Percentiles rank a stretch among this genome's conserved stretches.
Conservation (phyloP, 2,113 vertebrate species). For the Nothoprocta perdicaria region DNA sequence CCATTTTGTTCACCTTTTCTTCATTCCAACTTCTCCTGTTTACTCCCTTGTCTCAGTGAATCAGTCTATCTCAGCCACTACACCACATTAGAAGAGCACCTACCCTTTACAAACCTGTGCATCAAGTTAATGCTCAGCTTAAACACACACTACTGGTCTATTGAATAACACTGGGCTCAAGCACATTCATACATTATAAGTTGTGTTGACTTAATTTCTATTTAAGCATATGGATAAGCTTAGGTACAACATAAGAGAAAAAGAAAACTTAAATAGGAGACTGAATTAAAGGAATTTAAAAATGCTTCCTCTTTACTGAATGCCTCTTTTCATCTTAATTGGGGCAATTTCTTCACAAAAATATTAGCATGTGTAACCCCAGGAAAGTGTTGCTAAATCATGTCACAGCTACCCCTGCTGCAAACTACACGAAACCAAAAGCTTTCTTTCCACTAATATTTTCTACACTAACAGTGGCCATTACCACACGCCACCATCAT, state of each 20-base stretch:
- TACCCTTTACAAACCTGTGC: neutral
- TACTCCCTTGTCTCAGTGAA: neutral
- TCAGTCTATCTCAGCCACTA: neutral
- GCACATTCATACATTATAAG: neutral
- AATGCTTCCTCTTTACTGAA: neutral
- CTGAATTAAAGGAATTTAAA: neutral
- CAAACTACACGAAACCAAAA: neutral
- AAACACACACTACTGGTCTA: no score
- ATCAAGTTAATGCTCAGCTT: neutral
- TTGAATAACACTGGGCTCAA: neutral
- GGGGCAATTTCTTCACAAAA: neutral
- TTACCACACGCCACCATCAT: neutral
- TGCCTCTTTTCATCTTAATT: neutral
- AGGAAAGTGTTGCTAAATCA: neutral
- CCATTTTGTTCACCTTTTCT: conserved; percentile 17
- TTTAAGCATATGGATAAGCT: neutral
- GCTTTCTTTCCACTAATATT: neutral
- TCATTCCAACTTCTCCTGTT: conserved; percentile 10
- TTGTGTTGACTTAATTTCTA: neutral
- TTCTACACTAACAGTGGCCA: neutral
- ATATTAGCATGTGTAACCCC: neutral
- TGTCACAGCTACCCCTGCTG: neutral
- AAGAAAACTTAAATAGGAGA: conserved; percentile 5
- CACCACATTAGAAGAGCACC: neutral
- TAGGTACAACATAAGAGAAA: neutral